Evolutionary conservation across 2,113 vertebrate genomes (phyloP).

Genomic region (Ondatra zibethicus): DNA sequence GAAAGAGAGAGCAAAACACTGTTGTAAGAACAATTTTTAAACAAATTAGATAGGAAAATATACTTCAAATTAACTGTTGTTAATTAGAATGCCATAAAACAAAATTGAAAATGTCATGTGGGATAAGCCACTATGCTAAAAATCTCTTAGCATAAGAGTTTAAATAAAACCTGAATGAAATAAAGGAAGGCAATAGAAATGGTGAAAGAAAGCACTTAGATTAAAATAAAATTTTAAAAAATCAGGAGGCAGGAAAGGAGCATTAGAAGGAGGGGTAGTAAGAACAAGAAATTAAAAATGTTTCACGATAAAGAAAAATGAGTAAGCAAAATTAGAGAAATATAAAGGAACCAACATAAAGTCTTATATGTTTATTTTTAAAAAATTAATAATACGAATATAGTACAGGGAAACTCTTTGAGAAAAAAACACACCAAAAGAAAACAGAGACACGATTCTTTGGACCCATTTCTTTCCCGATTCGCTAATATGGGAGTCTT

Average conservation of each 20-base stretch:
- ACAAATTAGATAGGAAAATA: background rate
- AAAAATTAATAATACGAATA: background rate
- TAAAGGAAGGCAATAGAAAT: background rate
- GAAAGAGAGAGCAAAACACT: background rate
- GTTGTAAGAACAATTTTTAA: background rate
- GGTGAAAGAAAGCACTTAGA: background rate
- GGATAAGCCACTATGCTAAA: background rate
- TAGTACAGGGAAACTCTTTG: background rate
- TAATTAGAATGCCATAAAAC: background rate
- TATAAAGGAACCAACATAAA: too few species aligned
- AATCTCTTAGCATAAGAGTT: background rate
- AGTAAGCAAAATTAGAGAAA: background rate
- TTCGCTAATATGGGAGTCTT: background rate
- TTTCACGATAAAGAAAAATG: background rate
- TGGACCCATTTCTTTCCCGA: background rate
- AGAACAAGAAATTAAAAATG: background rate
- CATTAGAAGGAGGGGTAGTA: background rate
- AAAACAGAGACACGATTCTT: background rate
- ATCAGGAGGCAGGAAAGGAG: background rate
- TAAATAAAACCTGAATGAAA: background rate
- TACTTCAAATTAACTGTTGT: background rate
- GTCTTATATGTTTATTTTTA: background rate
- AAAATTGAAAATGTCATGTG: background rate
- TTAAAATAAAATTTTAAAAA: background rate
- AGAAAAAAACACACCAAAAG: background rate